Conservation (phyloP, 2,113 vertebrate species). For the Notothenia rossii region DNA sequence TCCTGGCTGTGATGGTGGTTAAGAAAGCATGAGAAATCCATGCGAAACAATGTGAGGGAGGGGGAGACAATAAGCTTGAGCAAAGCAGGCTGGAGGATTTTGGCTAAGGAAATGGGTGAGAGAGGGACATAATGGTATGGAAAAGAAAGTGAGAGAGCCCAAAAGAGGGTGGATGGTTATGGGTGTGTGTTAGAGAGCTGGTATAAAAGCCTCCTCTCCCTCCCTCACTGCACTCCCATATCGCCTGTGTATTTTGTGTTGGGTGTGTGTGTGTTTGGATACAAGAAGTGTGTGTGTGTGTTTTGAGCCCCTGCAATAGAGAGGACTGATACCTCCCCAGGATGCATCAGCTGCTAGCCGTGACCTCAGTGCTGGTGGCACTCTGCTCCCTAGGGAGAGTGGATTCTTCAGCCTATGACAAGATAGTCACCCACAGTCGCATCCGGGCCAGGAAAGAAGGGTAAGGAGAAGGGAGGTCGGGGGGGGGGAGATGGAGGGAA, state of each 20-base stretch:
- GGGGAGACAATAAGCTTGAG: constrained; percentile 33
- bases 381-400: constrained; percentile 83
- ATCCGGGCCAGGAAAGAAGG: constrained; percentile 94
- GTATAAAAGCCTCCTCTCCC: constrained; percentile 91
- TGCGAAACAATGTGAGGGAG: constrained; percentile 34
- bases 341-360: constrained; percentile 87
- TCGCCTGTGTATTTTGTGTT: constrained; percentile 74
- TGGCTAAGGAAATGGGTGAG: constrained; percentile 32
- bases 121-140: constrained; percentile 77
- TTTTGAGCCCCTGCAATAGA: constrained; percentile 47
- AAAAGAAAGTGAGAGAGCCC: constrained; percentile 60
- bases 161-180: constrained; percentile 71
- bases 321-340: constrained; percentile 74
- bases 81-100: constrained; percentile 47
- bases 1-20: constrained; percentile 74
- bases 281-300: constrained; percentile 45
- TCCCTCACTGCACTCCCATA: constrained; percentile 77
- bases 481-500: too few species aligned
- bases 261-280: background rate
- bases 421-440: constrained; percentile 95
- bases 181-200: constrained; percentile 72
- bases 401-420: constrained; percentile 93
- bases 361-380: constrained; percentile 79
- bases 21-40: constrained; percentile 30
- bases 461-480: constrained; percentile 84